These are phyloP conservation scores for Dryoscopus gambensis DNA, from an alignment of 2,113 vertebrate species.

Conservation along the genomic window DNA sequence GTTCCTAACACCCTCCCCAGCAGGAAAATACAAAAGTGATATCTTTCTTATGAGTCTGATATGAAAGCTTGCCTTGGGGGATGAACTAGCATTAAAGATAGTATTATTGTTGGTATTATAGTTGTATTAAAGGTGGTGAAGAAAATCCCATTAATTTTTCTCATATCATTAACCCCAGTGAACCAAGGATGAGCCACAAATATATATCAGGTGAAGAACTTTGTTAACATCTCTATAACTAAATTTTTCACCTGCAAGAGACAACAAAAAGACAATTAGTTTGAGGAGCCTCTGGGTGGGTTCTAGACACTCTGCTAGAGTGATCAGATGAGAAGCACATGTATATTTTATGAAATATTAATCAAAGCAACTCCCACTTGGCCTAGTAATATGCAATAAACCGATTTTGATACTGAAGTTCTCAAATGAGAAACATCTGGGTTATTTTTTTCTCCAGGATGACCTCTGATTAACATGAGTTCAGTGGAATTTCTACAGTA, in stretches of 20 bases:
- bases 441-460: background rate
- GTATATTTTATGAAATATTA: background rate
- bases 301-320: background rate
- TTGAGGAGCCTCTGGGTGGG: background rate
- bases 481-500: slow-evolving; percentile 4
- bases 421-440: background rate
- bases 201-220: background rate
- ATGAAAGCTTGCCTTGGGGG: background rate
- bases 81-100: background rate
- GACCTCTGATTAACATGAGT: background rate
- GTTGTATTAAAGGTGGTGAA: background rate
- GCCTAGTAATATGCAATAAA: background rate
- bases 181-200: background rate
- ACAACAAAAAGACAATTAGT: background rate
- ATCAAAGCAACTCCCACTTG: background rate
- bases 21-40: background rate
- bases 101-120: background rate
- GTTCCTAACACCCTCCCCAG: background rate
- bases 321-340: background rate
- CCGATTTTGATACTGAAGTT: background rate
- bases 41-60: background rate
- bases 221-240: background rate
- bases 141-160: background rate
- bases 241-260: background rate
- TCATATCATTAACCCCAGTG: background rate